A percentile compares a stretch with the other conserved stretches of the same genome.
These are phyloP conservation scores for Anisognathus igniventris DNA, from an alignment of 2,797 vertebrate species.

Conservation along the genomic window DNA sequence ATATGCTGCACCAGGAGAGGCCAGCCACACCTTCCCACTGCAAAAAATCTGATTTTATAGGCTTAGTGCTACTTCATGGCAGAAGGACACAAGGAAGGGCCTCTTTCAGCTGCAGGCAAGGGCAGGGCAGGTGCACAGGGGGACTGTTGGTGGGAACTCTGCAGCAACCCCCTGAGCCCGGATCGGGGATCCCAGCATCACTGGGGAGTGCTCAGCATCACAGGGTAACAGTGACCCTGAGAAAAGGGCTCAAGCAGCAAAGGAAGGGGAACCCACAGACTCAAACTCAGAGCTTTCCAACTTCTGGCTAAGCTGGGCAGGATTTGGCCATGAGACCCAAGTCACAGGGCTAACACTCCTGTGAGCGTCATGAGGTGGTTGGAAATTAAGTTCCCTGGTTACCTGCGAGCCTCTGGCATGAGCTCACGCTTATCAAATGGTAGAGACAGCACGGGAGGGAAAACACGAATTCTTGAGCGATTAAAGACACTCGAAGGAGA, in stretches of 20 bases:
- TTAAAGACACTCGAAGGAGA: background rate
- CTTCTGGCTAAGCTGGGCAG: background rate
- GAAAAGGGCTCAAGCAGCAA: background rate
- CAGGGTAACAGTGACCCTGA: rapidly evolving
- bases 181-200: background rate
- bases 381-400: background rate
- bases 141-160: background rate
- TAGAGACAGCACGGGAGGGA: rapidly evolving
- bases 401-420: background rate
- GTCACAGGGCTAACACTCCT: background rate
- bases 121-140: background rate
- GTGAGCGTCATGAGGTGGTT: rapidly evolving
- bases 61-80: background rate
- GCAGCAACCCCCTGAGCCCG: background rate
- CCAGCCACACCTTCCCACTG: background rate
- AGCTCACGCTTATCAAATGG: background rate
- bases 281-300: background rate
- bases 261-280: background rate
- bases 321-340: background rate
- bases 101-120: rapidly evolving
- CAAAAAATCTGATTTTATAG: background rate
- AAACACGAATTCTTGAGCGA: background rate
- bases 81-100: background rate
- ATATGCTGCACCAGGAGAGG: rapidly evolving
- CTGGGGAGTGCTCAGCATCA: background rate